These are phyloP conservation scores for Laothoe populi DNA, from an alignment of 2,888 invertebrate genomes.

Conservation along the genomic window DNA sequence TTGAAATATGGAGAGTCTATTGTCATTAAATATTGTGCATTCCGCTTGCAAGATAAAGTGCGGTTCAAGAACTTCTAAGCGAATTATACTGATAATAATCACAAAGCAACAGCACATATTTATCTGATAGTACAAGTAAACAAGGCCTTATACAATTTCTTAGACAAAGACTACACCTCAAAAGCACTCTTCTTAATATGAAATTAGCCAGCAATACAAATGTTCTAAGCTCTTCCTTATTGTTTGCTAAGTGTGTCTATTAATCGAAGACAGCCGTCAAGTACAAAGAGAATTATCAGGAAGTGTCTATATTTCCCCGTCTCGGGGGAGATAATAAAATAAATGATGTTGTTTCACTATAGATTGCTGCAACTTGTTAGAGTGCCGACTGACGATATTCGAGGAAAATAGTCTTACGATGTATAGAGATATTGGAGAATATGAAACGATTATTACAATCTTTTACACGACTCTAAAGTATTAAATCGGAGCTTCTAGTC, in stretches of 20 bases:
- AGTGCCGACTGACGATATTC: conserved; percentile 10
- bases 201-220: conserved; percentile 14
- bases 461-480: no score
- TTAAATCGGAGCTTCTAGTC: no score
- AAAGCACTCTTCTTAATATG: conserved; percentile 16
- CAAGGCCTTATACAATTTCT: neutral
- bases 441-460: neutral
- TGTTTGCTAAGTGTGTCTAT: conserved; percentile 10
- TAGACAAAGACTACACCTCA: neutral
- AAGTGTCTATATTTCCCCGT: conserved; percentile 15
- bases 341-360: conserved; percentile 23
- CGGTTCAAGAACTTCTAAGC: neutral
- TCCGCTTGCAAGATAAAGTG: neutral
- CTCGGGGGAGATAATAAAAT: conserved; percentile 16
- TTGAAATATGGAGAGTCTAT: neutral
- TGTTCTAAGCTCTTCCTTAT: conserved; percentile 8
- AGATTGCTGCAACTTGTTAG: conserved; percentile 4
- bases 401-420: conserved; percentile 11
- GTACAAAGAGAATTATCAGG: conserved; percentile 22
- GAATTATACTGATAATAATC: neutral
- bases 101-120: neutral
- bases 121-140: neutral
- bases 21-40: conserved; percentile 7
- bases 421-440: neutral
- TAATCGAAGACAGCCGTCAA: conserved; percentile 5